phyloP scores from a whole-genome alignment of 2,113 vertebrate species.

The Dendropsophus ebraccatus region DNA sequence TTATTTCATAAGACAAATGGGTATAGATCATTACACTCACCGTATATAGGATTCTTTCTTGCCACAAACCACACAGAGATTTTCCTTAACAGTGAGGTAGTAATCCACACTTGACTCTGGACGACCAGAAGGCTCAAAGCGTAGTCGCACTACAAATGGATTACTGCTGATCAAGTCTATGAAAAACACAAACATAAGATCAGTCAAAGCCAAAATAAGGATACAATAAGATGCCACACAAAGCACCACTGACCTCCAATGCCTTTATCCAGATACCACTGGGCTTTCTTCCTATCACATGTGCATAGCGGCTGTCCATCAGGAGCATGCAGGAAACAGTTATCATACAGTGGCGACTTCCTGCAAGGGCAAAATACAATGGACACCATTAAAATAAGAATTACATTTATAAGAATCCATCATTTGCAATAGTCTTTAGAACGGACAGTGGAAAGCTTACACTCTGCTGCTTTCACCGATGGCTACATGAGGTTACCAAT shows the following conservation, averaged over 20 bases:
- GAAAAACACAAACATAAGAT: not conserved
- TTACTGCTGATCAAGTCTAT: conserved; percentile 89
- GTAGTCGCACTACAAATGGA: conserved; percentile 89
- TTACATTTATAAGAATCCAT: no score
- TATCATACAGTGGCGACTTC: conserved; percentile 96
- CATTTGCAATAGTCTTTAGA: no score
- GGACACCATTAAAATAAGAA: no score
- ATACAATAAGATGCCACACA: not conserved
- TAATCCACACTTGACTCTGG: conserved; percentile 95
- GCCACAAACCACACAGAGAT: conserved; percentile 95
- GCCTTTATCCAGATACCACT: conserved; percentile 97
- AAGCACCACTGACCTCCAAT: conserved; percentile 85
- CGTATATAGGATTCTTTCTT: conserved; percentile 94
- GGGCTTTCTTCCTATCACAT: conserved; percentile 97
- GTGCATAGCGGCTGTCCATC: conserved; percentile 96
- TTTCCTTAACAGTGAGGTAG: conserved; percentile 94
- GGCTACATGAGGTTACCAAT: no score
- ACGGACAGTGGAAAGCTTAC: no score
- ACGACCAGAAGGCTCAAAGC: conserved; percentile 94
- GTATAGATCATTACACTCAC: conserved; percentile 68
- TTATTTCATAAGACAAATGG: no score
- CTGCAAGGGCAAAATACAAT: conserved; percentile 64
- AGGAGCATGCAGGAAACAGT: conserved; percentile 95
- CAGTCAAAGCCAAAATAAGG: not conserved
- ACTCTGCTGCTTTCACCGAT: no score